Evolutionary conservation across 92 coral and sea anemone genomes (phyloP), one percentile per base, ranked within the genome.

Genomic region (Parazoanthus darwini): DNA sequence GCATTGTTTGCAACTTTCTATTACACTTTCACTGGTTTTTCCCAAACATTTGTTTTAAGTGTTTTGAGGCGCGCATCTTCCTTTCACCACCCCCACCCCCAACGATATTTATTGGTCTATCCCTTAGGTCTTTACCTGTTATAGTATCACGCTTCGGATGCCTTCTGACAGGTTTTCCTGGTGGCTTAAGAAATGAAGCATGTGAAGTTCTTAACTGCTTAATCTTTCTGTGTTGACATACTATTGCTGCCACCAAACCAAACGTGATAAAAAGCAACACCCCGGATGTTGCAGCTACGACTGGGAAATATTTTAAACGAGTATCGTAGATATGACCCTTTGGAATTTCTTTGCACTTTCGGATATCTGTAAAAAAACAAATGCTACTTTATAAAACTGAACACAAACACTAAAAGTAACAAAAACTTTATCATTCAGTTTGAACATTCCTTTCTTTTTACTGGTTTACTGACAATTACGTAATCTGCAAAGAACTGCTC

Each of bases 221-320:
- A 20, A 82, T 67, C 35, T 26, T 82, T 66, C 77, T 42, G 7
- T 8, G 75, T 66, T 36, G 86, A 66, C 36, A 82, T 44, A 65
- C 38, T 8, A 82, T 63, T 66, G n/a, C 51, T 39, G 35, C 4
- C 13, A 68, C 20, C 35, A 82, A n/a, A 46, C 77, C 33, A 26
- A 42, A 4, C 5, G 42, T 77, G 20, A 65, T 8, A 23, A 65
- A 1, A 8, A 66, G 0, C n/a, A 82, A 71, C 3, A 82, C 59
- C 1, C 76, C 76, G 23, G 86, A 39, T 66, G 36, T 5, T 39
- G 56, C 38, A 39, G 75, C 35, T 18, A 82, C n/a, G 56, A 37
- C 2, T 42, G 54, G 37, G 50, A 65, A 82, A 23, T 23, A 39
- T 10, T 39, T 65, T 8, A n/a, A 39, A 37, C 37, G 56, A 43